These are phyloP conservation scores for Agriopis aurantiaria DNA, from an alignment of 2,888 invertebrate genomes.

Conservation along the genomic window DNA sequence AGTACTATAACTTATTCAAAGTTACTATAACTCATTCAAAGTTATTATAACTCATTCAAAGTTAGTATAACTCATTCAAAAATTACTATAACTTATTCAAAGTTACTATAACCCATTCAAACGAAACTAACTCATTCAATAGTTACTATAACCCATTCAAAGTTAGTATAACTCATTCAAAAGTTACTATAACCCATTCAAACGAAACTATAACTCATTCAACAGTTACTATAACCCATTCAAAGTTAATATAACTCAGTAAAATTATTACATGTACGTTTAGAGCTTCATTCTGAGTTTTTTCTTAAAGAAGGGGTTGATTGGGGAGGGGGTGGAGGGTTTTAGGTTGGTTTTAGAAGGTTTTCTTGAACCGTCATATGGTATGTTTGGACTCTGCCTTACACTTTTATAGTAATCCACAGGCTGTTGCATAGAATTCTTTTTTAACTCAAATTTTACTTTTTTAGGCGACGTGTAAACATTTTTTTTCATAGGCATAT, in stretches of 20 bases:
- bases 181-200: not conserved
- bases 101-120: not conserved
- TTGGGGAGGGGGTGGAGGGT: conserved; percentile 89
- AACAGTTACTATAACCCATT: not conserved
- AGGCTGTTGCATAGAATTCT: conserved; percentile 90
- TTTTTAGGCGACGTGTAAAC: conserved; percentile 83
- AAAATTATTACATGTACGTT: conserved; percentile 23
- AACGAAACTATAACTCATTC: not conserved
- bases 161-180: not conserved
- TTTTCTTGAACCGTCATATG: conserved; percentile 89
- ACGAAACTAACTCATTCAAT: too few relatives aligned
- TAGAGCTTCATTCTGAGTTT: conserved; percentile 64
- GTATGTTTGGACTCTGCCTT: conserved; percentile 90
- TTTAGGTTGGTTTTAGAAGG: conserved; percentile 92
- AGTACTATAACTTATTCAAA: not conserved
- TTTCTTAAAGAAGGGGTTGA: conserved; percentile 91
- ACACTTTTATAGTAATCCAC: conserved; percentile 91
- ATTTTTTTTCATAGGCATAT: conserved; percentile 7
- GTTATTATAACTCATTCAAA: not conserved
- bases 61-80: not conserved
- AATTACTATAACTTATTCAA: not conserved
- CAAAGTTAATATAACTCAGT: not conserved
- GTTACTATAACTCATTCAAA: conserved; percentile 5
- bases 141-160: not conserved
- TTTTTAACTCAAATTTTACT: conserved; percentile 90